Conservation (phyloP, 1,140 invertebrate genomes). For the Penaeus chinensis region DNA sequence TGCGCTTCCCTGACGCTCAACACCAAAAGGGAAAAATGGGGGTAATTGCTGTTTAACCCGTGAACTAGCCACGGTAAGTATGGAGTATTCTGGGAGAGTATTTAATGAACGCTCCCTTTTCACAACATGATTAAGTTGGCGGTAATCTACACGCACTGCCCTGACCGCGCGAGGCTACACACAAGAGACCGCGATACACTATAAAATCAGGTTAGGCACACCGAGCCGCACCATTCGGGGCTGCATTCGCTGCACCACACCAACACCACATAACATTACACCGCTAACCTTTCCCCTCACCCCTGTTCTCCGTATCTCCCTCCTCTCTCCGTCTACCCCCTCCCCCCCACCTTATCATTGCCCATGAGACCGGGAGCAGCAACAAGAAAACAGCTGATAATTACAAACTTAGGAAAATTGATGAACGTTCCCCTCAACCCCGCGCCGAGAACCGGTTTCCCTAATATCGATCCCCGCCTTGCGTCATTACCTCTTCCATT, state of each 20-base stretch:
- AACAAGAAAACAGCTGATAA: conserved; percentile 46
- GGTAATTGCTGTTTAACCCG: too few species aligned
- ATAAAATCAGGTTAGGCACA: too few species aligned
- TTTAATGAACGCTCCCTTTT: too few species aligned
- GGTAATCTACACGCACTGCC: too few species aligned
- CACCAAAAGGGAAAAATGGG: neutral
- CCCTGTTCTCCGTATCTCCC: neutral
- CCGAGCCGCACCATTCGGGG: too few species aligned
- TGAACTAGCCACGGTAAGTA: too few species aligned
- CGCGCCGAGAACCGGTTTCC: conserved; percentile 1
- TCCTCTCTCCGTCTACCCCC: neutral
- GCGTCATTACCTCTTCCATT: conserved; percentile 47
- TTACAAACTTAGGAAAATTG: conserved; percentile 51
- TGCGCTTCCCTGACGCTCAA: too few species aligned
- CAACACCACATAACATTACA: neutral
- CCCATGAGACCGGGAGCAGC: conserved; percentile 10
- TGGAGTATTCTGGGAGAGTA: too few species aligned
- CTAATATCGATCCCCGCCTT: conserved; percentile 50
- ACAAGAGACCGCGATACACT: too few species aligned
- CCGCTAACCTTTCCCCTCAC: neutral
- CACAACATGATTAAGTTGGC: too few species aligned
- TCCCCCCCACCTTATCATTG: neutral
- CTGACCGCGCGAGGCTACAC: too few species aligned
- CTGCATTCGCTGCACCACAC: neutral
- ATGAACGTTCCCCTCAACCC: conserved; percentile 18